These are phyloP conservation scores for Helicoverpa armigera DNA, from an alignment of 1,140 invertebrate species.

Conservation along the genomic window DNA sequence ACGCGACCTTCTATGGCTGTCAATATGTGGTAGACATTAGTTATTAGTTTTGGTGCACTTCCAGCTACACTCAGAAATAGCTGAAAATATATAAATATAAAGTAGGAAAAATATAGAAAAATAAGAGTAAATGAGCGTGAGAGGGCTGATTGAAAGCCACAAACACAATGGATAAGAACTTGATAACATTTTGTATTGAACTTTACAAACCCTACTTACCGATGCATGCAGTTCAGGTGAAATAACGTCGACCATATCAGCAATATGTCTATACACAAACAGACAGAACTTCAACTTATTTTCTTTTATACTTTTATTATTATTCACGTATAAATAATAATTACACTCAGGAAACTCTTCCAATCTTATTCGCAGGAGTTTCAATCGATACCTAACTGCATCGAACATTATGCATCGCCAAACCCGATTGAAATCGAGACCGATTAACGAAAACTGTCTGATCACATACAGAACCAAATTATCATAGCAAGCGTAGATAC, in stretches of 20 bases:
- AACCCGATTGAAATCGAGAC: slow-evolving; percentile 74
- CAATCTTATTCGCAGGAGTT: slow-evolving; percentile 66
- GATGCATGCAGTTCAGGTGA: slow-evolving; percentile 73
- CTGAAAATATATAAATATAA: slow-evolving; percentile 60
- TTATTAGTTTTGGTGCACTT: slow-evolving; percentile 74
- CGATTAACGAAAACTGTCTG: slow-evolving; percentile 65
- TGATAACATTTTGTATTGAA: too few species aligned
- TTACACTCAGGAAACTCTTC: slow-evolving; percentile 63
- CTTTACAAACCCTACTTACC: slow-evolving; percentile 58
- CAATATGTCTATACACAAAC: slow-evolving; percentile 70
- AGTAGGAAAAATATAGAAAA: too few species aligned
- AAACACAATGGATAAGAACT: too few species aligned
- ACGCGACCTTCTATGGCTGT: slow-evolving; percentile 69
- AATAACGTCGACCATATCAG: slow-evolving; percentile 69
- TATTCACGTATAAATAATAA: slow-evolving; percentile 69
- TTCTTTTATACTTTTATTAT: slow-evolving; percentile 70
- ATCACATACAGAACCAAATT: slow-evolving; percentile 63
- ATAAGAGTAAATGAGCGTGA: too few species aligned
- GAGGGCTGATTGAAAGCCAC: too few species aligned
- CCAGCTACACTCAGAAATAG: slow-evolving; percentile 72
- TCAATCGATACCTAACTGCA: slow-evolving; percentile 69
- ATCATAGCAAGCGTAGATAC: slow-evolving; percentile 59
- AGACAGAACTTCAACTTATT: slow-evolving; percentile 71
- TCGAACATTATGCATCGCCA: slow-evolving; percentile 75
- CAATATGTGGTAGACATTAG: slow-evolving; percentile 71